Evolutionary conservation across 2,888 invertebrate genomes (phyloP), one percentile per base, ranked within the genome.

Genomic region (Lacanobia wlatinum): DNA sequence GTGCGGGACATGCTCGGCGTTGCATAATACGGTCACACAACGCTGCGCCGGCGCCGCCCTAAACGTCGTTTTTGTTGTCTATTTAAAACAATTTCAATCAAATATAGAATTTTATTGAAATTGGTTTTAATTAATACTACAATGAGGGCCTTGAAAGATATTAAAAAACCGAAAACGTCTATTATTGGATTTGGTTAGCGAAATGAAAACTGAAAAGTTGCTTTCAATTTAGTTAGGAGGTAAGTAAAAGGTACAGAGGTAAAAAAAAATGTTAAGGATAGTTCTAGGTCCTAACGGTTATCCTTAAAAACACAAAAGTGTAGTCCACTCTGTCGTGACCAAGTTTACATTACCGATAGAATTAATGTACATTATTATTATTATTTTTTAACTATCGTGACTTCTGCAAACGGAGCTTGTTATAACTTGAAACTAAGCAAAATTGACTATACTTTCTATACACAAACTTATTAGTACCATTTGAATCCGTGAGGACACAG

Each of bases 11-110:
- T 68, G 83, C 76, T 61, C 58, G 68, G 71, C 64, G 82, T 91
- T 92, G 90, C 92, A 90, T 92, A 88, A 91, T 89, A 86, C 80
- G 87, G 90, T 92, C 89, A 91, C 91, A 90, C 87, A 80, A 87
- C 87, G 76, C 59, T 89, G 92, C 90, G 82, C 85, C 70, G 77
- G 84, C 86, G 83, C 85, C 86, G 87, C 87, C 85, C 88, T 82
- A 80, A 69, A 52, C 71, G 28, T 14, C 38, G 74, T 73, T 73
- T 61, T 67, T 80, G 73, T 75, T 77, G 70, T 75, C 66, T 69
- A 60, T 68, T 63, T 63, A 56, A 56, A 43, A 40, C 40, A 14
- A 43, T 12, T 14, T 43, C 14, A 43, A 43, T 43, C 14, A 9
- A 43, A 18, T 3, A 56, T 65, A 55, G n/a, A 60, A 38, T 23